Evolutionary conservation across 2,113 vertebrate genomes (phyloP).

Genomic region (Tricholaema leucomelas): DNA sequence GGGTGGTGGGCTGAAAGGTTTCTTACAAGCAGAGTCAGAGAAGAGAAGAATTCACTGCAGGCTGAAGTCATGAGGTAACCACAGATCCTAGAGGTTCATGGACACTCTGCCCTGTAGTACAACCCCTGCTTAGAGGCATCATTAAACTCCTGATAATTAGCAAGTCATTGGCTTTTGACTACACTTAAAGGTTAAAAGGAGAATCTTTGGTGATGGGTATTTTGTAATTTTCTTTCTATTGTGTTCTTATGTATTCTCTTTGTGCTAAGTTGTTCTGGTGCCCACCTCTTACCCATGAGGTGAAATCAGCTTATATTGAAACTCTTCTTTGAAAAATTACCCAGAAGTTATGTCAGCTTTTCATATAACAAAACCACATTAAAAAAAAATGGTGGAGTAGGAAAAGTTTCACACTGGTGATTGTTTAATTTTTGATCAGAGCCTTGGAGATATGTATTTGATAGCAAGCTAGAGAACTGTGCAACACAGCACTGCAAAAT

Average conservation of each 20-base stretch:
- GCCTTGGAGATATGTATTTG: neutral
- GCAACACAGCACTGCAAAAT: neutral
- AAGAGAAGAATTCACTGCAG: conserved; percentile 36
- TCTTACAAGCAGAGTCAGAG: conserved; percentile 12
- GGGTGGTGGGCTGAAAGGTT: neutral
- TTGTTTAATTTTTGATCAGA: neutral
- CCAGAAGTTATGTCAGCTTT: neutral
- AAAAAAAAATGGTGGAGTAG: neutral
- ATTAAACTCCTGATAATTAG: conserved; percentile 53
- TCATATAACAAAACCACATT: neutral
- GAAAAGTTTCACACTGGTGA: neutral
- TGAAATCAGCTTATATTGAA: neutral
- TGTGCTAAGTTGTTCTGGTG: conserved; percentile 1
- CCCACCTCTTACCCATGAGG: conserved; percentile 18
- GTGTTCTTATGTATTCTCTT: conserved; percentile 33
- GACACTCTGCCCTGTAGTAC: neutral
- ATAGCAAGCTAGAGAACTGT: neutral
- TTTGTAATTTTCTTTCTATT: conserved; percentile 42
- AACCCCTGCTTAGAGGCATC: conserved; percentile 45
- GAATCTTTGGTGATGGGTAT: conserved; percentile 12
- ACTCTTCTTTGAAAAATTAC: conserved; percentile 23
- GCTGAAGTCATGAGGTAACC: neutral
- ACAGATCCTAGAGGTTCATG: conserved; percentile 25
- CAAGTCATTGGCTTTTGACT: conserved; percentile 54
- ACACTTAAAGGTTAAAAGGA: conserved; percentile 62